Evolutionary conservation across 1,140 invertebrate genomes (phyloP).

Genomic region (Ectropis grisescens): DNA sequence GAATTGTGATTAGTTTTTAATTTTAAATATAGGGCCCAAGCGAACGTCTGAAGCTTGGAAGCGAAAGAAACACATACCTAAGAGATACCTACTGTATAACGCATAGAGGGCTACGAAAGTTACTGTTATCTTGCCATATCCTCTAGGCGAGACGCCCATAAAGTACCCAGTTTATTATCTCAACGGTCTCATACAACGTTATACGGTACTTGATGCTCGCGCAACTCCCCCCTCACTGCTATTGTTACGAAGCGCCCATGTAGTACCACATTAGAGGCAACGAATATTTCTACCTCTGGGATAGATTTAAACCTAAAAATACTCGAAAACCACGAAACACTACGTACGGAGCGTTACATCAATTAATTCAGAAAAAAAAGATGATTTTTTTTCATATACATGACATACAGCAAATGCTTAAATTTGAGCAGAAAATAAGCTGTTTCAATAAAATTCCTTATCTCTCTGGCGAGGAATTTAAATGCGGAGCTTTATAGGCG

Average conservation of each 20-base stretch:
- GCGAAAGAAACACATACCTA: too few species aligned
- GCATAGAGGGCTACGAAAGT: constrained; percentile 63
- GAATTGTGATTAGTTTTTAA: constrained; percentile 6
- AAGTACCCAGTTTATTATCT: constrained; percentile 64
- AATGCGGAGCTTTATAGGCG: constrained; percentile 66
- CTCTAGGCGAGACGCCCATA: constrained; percentile 63
- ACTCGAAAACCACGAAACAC: too few species aligned
- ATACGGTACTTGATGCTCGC: constrained; percentile 59
- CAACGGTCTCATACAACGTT: constrained; percentile 32
- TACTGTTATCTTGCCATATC: constrained; percentile 72
- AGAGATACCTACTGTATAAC: constrained; percentile 47
- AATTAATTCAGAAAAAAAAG: constrained; percentile 33
- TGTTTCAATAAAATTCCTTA: constrained; percentile 56
- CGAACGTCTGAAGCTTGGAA: constrained; percentile 23
- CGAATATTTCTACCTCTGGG: constrained; percentile 60
- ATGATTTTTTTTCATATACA: constrained; percentile 54
- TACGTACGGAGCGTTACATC: not conserved
- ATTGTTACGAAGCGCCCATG: constrained; percentile 68
- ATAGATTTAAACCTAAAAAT: too few species aligned
- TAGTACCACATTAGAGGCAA: constrained; percentile 50
- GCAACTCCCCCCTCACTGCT: constrained; percentile 64
- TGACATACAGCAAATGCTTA: too few species aligned
- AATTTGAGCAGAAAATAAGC: not conserved
- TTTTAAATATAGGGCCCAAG: constrained; percentile 30
- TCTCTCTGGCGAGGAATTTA: constrained; percentile 67